Base-by-base conservation (phyloP, 2,888 invertebrate genomes). In the Neuroscelio doddi region DNA sequence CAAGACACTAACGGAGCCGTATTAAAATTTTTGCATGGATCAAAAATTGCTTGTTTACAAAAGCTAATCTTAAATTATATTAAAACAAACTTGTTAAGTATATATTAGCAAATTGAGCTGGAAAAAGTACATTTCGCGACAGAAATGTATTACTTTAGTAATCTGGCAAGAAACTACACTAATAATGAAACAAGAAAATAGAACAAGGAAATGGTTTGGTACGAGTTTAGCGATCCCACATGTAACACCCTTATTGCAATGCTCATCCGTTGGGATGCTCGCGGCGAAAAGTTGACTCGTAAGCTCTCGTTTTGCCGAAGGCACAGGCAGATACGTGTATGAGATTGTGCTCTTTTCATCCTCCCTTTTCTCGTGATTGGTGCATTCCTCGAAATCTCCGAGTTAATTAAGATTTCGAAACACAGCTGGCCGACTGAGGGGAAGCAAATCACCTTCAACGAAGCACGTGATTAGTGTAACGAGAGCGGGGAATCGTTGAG, bases 371-470 rank as follows among this genome's bases (percentile, higher is more conserved):
- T 17, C 41, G 51, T 45, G 58, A 68, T 51, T 56, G 46, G 66
- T 61, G 64, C 68, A 72, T 75, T 75, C 69, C 61, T 38, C 30
- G 56, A 59, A 68, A 67, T 71, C 70, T 68, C 68, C 65, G 51
- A 70, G 53, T 70, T 71, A 75, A 75, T 73, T 73, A 72, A 73
- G 73, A 73, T 72, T 68, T 67, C 46, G 36, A 51, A 26, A 24
- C 39, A n/a, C n/a, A 52, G 53, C 52, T 47, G 57, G 49, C 49
- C 47, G 47, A 42, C 36, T 49, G 46, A 45, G 39, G 53, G 36
- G 47, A 12, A 47, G 34, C 39, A 36, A 44, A 58, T 64, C 34
- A 51, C 21, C 24, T 36, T 38, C 16, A 8, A n/a, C 27, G 16
- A 29, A 52, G n/a, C 32, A 50, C 32, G 55, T 64, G 58, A 64